Evolutionary conservation across 1,140 invertebrate species (phyloP), one percentile per base, ranked within the genome.

Genomic region (Atta texana): DNA sequence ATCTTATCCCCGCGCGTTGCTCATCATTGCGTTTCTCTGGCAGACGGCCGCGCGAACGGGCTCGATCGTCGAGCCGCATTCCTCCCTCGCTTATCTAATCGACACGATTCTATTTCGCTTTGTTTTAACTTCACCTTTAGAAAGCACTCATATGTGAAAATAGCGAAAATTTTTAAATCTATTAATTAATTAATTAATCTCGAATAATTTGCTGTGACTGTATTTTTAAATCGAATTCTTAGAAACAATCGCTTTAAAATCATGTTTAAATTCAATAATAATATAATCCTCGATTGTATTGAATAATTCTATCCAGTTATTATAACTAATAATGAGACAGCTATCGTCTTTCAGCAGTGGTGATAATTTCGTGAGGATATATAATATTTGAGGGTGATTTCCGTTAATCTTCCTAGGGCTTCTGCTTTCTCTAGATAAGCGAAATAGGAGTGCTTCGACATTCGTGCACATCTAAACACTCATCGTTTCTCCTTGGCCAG

Each of bases 401-500:
- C 71, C 14, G 39, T 84, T 57, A 34, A 57, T 61, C 72, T 84
- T 51, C 39, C n/a, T 12, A 34, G 21, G 49, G 24, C 18, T 84
- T 44, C 39, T 57, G 24, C 39, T 72, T n/a, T 59, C 24, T 44
- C 21, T 18, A 61, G 80, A 74, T 55, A 74, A 74, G 55, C 80
- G 39, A 75, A 84, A 61, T 34, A 84, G 68, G 69, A 84, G 39
- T 74, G 72, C 68, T 63, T 87, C 68, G 49, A 74, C 69, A 87
- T 76, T 85, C 57, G 75, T 87, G 77, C 59, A 61, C 66, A 69
- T 90, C 82, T 85, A 88, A 90, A 90, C 87, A 88, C 87, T 88
- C 77, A 66, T 71, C 55, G 82, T 68, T 53, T 55, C 18, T 24
- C 28, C 18, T 44, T 14, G 69, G 57, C 39, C 61, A 57, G 53